A percentile compares a stretch with the other conserved stretches of the same genome.
phyloP scores from a whole-genome alignment of 2,113 vertebrate species.

The Myotis brandtii region DNA sequence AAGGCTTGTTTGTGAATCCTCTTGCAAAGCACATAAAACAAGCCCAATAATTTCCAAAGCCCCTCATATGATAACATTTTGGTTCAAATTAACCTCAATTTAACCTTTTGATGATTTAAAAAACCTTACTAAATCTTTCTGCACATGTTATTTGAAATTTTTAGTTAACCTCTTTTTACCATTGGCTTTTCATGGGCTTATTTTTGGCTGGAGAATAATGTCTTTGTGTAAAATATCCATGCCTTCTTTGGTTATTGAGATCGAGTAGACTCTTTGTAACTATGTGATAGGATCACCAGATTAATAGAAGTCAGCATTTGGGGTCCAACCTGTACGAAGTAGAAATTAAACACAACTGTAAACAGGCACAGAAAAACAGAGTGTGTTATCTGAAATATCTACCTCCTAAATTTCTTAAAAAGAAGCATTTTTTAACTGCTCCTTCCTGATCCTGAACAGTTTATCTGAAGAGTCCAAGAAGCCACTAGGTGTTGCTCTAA shows the following conservation, averaged over 20 bases:
- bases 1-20: slow-evolving; percentile 69
- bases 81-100: neutral
- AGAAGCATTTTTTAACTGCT: neutral
- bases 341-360: slow-evolving; percentile 23
- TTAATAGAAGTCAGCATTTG: slow-evolving; percentile 22
- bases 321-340: neutral
- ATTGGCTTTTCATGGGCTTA: neutral
- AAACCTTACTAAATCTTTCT: neutral
- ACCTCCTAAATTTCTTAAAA: slow-evolving; percentile 40
- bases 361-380: neutral
- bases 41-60: slow-evolving; percentile 62
- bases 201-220: slow-evolving; percentile 30
- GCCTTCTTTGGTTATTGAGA: neutral
- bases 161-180: neutral
- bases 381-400: neutral
- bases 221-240: neutral
- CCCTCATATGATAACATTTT: neutral
- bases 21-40: slow-evolving; percentile 55
- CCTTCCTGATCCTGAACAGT: neutral
- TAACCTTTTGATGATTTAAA: slow-evolving; percentile 38
- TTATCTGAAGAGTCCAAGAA: neutral
- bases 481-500: slow-evolving; percentile 90
- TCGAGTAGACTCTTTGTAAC: neutral
- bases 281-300: neutral
- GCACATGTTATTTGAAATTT: neutral